Conservation (phyloP, 2,797 vertebrate species). For the Sebastes oblongus region DNA sequence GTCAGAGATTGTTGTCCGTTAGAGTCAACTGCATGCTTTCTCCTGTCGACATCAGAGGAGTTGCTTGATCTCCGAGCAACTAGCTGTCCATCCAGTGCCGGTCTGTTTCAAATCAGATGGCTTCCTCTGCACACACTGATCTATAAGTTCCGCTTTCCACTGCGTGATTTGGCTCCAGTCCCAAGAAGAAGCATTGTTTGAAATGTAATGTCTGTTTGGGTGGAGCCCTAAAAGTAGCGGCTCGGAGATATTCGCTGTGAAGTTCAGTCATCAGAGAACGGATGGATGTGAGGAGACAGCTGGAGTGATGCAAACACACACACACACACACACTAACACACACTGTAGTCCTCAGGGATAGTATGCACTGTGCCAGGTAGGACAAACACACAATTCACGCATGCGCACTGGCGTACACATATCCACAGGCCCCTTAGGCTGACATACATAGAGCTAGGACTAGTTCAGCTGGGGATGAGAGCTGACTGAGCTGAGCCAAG, state of each 20-base stretch:
- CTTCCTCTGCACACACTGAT: background rate
- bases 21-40: background rate
- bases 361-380: slow-evolving; percentile 57
- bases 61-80: background rate
- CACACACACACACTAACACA: background rate
- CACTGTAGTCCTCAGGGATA: slow-evolving; percentile 38
- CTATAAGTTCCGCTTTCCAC: slow-evolving; percentile 5
- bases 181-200: slow-evolving; percentile 41
- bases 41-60: background rate
- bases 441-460: slow-evolving; percentile 50
- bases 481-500: slow-evolving; percentile 31
- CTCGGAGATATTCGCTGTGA: slow-evolving; percentile 46
- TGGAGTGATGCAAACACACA: slow-evolving; percentile 47
- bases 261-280: slow-evolving; percentile 55
- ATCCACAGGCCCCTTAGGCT: slow-evolving; percentile 43
- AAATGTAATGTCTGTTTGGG: slow-evolving; percentile 33
- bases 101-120: background rate
- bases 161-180: slow-evolving; percentile 27
- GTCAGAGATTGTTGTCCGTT: background rate
- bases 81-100: background rate
- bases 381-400: slow-evolving; percentile 33
- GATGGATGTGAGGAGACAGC: slow-evolving; percentile 70
- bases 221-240: slow-evolving; percentile 38
- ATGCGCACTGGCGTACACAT: background rate
- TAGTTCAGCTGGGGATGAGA: slow-evolving; percentile 36